A percentile compares a stretch with the other conserved stretches of the same genome.
Evolutionary conservation across 2,797 vertebrate species (phyloP).

Genomic region (Danio choprae): DNA sequence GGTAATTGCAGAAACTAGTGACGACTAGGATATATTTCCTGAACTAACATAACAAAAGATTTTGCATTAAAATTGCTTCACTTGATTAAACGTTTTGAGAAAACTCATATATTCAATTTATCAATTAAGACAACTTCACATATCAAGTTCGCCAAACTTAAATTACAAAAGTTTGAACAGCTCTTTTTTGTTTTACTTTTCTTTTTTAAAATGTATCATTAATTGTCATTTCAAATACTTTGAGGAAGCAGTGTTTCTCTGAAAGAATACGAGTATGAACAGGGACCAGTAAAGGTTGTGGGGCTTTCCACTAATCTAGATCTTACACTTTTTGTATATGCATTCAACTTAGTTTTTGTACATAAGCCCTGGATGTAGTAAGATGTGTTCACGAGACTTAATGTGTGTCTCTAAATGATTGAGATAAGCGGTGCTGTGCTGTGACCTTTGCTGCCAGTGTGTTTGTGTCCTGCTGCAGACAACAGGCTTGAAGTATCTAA

Average conservation of each 20-base stretch:
- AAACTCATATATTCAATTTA: no score
- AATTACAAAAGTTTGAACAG: not conserved
- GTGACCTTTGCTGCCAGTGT: constrained; percentile 42
- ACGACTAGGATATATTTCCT: not conserved
- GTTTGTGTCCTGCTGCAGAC: constrained; percentile 39
- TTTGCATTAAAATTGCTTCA: no score
- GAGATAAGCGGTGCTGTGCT: constrained; percentile 24
- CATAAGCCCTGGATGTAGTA: not conserved
- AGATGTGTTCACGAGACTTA: constrained; percentile 33
- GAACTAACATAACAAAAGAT: not conserved
- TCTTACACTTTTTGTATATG: not conserved
- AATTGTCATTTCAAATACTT: not conserved
- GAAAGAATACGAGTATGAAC: not conserved
- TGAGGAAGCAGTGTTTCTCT: not conserved
- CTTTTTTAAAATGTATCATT: not conserved
- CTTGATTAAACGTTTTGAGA: no score
- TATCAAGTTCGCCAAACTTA: no score
- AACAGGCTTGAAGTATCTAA: constrained; percentile 46
- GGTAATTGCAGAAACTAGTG: not conserved
- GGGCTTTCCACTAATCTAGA: not conserved
- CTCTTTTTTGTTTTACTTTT: not conserved
- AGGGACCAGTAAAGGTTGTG: not conserved
- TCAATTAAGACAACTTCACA: not conserved
- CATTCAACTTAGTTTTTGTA: not conserved
- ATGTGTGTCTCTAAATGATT: constrained; percentile 31